Percentiles rank a stretch among this genome's conserved stretches.
Evolutionary conservation across 2,888 invertebrate genomes (phyloP).

Genomic region (Acanthosoma haemorrhoidale): DNA sequence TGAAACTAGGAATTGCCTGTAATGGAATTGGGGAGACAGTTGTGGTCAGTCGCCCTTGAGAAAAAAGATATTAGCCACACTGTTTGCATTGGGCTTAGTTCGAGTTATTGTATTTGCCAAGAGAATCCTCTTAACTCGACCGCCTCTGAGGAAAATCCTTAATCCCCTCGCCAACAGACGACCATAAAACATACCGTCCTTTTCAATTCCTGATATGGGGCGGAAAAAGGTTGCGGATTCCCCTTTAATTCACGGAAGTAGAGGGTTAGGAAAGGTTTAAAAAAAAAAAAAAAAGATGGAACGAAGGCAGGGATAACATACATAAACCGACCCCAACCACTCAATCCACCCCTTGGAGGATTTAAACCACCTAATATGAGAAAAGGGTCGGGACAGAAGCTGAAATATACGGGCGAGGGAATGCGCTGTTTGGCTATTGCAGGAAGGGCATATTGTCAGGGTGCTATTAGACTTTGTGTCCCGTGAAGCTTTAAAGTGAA

Average conservation of each 20-base stretch:
- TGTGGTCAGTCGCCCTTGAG: not conserved
- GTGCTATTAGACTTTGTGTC: conserved; percentile 16
- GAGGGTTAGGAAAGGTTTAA: conserved; percentile 20
- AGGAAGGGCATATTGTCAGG: not conserved
- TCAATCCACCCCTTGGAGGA: conserved; percentile 13
- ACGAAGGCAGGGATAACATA: not conserved
- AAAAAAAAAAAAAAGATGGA: not conserved
- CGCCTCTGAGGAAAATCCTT: not conserved
- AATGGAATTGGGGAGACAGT: not conserved
- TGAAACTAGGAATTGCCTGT: too few species aligned
- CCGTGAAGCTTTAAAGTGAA: conserved; percentile 4
- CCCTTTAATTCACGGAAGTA: conserved; percentile 18
- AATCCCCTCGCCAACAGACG: not conserved
- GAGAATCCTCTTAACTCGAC: conserved; percentile 18
- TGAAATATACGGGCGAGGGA: not conserved
- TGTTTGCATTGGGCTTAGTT: not conserved
- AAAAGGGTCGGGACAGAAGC: not conserved
- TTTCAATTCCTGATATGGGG: conserved; percentile 27
- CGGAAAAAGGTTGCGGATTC: conserved; percentile 15
- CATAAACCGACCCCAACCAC: conserved; percentile 19
- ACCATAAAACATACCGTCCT: conserved; percentile 13
- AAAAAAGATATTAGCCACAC: not conserved
- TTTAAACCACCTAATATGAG: conserved; percentile 27
- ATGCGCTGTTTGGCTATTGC: conserved; percentile 20
- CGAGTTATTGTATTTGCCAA: conserved; percentile 14